Conservation (phyloP, 1,140 invertebrate genomes). For the Atta texana region DNA sequence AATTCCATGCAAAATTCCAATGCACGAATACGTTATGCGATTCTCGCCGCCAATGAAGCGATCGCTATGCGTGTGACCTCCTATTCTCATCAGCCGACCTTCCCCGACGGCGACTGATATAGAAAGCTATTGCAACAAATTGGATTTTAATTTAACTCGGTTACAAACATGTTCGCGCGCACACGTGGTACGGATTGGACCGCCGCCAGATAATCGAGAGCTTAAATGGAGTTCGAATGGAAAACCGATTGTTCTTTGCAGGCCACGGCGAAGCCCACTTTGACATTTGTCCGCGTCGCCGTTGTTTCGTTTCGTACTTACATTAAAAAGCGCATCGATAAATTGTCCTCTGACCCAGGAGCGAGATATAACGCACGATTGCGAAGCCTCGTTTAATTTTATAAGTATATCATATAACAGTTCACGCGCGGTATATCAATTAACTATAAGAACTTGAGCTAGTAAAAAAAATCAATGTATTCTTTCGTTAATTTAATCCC, state of each 20-base stretch:
- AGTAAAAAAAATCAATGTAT: neutral
- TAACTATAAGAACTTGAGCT: neutral
- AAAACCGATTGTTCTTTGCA: slow-evolving; percentile 62
- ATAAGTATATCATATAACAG: neutral
- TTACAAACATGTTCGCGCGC: slow-evolving; percentile 61
- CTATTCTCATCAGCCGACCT: slow-evolving; percentile 13
- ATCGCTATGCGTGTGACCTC: slow-evolving; percentile 8
- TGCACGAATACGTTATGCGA: slow-evolving; percentile 27
- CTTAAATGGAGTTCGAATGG: slow-evolving; percentile 63
- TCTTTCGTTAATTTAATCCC: neutral
- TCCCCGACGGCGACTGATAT: slow-evolving; percentile 38
- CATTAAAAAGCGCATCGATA: slow-evolving; percentile 21
- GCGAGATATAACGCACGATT: neutral
- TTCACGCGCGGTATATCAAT: slow-evolving; percentile 9
- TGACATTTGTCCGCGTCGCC: slow-evolving; percentile 11
- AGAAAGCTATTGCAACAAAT: slow-evolving; percentile 68
- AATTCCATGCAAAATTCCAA: neutral
- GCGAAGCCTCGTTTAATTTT: slow-evolving; percentile 7
- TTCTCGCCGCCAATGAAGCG: slow-evolving; percentile 50
- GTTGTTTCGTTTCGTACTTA: slow-evolving; percentile 23
- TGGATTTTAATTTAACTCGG: slow-evolving; percentile 72
- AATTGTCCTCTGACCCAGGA: neutral
- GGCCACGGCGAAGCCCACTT: slow-evolving; percentile 4
- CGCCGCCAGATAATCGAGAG: slow-evolving; percentile 59
- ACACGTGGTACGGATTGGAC: slow-evolving; percentile 50